phyloP scores from a whole-genome alignment of 1,140 invertebrate genomes.

The Lepidostoma basale region DNA sequence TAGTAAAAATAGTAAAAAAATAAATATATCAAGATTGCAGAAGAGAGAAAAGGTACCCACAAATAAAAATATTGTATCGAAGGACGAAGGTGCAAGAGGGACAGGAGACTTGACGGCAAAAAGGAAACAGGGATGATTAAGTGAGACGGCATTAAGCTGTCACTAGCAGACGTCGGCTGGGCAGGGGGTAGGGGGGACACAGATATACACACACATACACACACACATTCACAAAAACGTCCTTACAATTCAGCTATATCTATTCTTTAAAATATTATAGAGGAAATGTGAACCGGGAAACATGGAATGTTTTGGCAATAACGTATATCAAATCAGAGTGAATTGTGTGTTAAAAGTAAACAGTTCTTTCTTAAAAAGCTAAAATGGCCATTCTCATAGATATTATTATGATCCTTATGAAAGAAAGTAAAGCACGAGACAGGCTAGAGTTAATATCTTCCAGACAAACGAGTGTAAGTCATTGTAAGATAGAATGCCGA shows the following conservation, averaged over 20 bases:
- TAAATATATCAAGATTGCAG: conserved; percentile 27
- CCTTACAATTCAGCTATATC: background rate
- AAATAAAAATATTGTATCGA: conserved; percentile 17
- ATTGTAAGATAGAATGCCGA: too few species aligned
- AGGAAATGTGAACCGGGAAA: too few species aligned
- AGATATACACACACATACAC: conserved; percentile 3
- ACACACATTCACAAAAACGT: background rate
- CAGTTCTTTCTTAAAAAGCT: too few species aligned
- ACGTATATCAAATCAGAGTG: too few species aligned
- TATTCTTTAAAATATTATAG: too few species aligned
- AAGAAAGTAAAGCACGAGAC: too few species aligned
- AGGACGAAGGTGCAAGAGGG: conserved; percentile 32
- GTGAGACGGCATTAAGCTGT: conserved; percentile 45
- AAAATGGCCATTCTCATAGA: too few species aligned
- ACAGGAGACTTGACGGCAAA: conserved; percentile 31
- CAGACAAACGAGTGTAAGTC: too few species aligned
- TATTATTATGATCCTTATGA: too few species aligned
- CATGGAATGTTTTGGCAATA: too few species aligned
- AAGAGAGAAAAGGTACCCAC: conserved; percentile 25
- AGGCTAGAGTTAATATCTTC: too few species aligned
- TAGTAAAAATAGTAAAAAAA: conserved; percentile 31
- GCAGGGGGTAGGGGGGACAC: conserved; percentile 9
- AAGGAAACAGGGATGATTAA: conserved; percentile 46
- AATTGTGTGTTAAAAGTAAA: too few species aligned
- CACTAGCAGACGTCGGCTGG: conserved; percentile 38